These are phyloP conservation scores for Leptosomus discolor DNA, from an alignment of 2,113 vertebrate genomes.

Conservation along the genomic window DNA sequence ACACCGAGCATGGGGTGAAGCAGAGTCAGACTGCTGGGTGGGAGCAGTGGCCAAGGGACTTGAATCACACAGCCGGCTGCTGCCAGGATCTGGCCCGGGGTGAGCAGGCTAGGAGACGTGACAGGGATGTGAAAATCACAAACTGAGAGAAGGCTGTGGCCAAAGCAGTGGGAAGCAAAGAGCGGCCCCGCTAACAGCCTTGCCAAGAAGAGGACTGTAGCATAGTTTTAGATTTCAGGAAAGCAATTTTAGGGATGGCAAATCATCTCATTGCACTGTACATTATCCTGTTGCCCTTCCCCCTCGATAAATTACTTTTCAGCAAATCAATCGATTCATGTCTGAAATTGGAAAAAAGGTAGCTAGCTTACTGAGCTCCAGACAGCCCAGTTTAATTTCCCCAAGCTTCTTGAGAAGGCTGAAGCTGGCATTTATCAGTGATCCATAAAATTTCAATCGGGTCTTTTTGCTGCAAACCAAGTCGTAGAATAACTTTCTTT, in stretches of 20 bases:
- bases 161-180: background rate
- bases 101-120: rapidly evolving
- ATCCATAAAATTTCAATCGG: background rate
- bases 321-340: background rate
- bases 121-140: background rate
- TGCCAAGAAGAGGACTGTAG: background rate
- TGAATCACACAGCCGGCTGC: background rate
- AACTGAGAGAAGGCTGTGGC: background rate
- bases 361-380: background rate
- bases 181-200: background rate
- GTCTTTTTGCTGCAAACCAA: background rate
- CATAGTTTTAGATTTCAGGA: background rate
- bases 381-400: background rate
- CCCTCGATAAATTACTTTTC: background rate
- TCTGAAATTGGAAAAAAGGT: background rate
- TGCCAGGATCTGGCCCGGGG: background rate
- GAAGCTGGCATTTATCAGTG: background rate
- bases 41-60: background rate
- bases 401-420: background rate
- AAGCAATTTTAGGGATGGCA: conserved; percentile 40
- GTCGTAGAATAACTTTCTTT: background rate
- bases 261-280: conserved; percentile 7
- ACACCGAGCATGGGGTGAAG: rapidly evolving
- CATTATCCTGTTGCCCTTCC: background rate
- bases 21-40: too few relatives aligned